Base-by-base conservation (phyloP, 2,888 invertebrate species). In the Baccha elongata region DNA sequence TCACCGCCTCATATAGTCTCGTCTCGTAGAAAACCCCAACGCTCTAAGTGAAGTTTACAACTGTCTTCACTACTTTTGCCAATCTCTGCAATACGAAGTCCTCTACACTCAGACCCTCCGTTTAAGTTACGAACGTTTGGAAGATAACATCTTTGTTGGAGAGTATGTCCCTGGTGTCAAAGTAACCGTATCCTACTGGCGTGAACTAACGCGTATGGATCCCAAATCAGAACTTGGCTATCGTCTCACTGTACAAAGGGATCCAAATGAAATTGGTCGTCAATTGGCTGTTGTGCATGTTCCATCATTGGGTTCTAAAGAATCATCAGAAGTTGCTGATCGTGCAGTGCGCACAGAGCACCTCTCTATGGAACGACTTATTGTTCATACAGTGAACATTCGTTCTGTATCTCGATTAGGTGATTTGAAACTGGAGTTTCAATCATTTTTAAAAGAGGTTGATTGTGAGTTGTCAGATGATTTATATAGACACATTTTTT, bases 361-460 rank as follows among this genome's bases (percentile, higher is more conserved):
- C 87, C 92, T 99, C n/a, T 98, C 98, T 4, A 96, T 99, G 94
- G 99, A 99, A 91, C 94, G 97, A 37, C 92, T 99, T 64, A 92
- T 99, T 37, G 98, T 98, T 5, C 98, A 98, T 89, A 98, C 98
- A 0, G 98, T 99, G 86, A 98, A 99, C 88, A 96, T 98, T 69
- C 93, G 99, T 85, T 97, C 98, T 0, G 93, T 96, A 65, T 95
- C 96, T 85, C 93, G 98, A 46, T 92, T 98, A 11, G 93, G 93
- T 40, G 97, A 98, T 88, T 93, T 98, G 32, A 96, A 95, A 89
- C 94, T 95, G 84, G 91, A 91, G 85, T 91, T 91, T 79, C 90
- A 91, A 79, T 87, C 89, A 10, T 90, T 91, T 67, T 89, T 94
- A 29, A 94, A 94, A 88, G 94, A 94, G 86, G 93, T 94, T 10